Evolutionary conservation across 2,888 invertebrate genomes (phyloP).

Genomic region (Agrochola circellaris): DNA sequence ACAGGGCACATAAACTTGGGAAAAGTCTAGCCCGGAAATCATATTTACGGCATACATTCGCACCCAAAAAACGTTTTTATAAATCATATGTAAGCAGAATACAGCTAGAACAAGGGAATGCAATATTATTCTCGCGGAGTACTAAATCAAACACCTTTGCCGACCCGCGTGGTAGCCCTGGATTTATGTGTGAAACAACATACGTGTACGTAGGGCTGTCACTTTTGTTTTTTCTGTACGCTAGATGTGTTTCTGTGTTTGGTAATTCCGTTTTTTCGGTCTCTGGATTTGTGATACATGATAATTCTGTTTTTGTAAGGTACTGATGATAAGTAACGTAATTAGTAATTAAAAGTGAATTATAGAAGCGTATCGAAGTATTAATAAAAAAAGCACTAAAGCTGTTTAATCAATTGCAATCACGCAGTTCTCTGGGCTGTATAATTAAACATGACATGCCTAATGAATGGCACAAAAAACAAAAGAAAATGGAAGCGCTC

Average conservation of each 20-base stretch:
- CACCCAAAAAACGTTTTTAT: slow-evolving; percentile 66
- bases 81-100: slow-evolving; percentile 67
- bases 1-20: slow-evolving; percentile 47
- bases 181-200: slow-evolving; percentile 74
- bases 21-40: slow-evolving; percentile 61
- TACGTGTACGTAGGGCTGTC: slow-evolving; percentile 62
- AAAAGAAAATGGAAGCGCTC: not conserved
- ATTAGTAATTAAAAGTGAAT: slow-evolving; percentile 1
- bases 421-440: slow-evolving; percentile 2
- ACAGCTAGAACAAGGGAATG: slow-evolving; percentile 69
- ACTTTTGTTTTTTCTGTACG: slow-evolving; percentile 40
- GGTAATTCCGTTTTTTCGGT: slow-evolving; percentile 25
- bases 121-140: slow-evolving; percentile 70
- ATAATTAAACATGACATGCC: slow-evolving; percentile 16
- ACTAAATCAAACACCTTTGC: slow-evolving; percentile 73
- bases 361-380: not conserved
- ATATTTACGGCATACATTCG: slow-evolving; percentile 61
- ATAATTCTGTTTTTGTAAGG: not conserved
- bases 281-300: not conserved
- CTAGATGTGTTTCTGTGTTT: slow-evolving; percentile 48
- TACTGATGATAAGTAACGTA: not conserved
- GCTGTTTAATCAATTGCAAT: slow-evolving; percentile 20
- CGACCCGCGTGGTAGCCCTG: slow-evolving; percentile 61
- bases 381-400: slow-evolving; percentile 13
- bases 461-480: slow-evolving; percentile 22